Evolutionary conservation across 2,113 vertebrate genomes (phyloP).

Genomic region (Miniopterus natalensis): DNA sequence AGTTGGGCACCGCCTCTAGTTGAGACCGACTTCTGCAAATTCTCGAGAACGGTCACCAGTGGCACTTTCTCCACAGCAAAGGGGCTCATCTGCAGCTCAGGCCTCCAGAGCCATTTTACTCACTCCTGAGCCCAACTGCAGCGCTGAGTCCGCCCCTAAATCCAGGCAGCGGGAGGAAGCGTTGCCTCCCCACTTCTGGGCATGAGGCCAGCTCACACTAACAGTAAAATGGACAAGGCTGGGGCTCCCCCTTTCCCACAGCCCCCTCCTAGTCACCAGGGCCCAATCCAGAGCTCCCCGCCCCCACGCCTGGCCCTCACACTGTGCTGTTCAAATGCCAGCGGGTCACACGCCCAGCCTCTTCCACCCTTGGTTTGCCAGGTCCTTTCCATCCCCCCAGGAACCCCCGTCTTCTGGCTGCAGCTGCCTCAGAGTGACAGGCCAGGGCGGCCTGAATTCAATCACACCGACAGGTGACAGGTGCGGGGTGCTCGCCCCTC

Average conservation of each 20-base stretch:
- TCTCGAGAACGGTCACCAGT: neutral
- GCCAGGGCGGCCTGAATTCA: neutral
- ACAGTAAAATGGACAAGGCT: neutral
- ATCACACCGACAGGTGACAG: accelerated
- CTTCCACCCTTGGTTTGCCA: neutral
- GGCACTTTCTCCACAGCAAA: neutral
- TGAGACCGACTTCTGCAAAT: neutral
- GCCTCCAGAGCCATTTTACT: neutral
- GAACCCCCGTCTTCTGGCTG: neutral
- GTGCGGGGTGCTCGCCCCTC: neutral
- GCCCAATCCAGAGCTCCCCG: neutral
- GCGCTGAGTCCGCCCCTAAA: neutral
- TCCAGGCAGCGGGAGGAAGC: neutral
- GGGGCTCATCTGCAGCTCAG: neutral
- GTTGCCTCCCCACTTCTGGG: neutral
- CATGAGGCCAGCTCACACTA: neutral
- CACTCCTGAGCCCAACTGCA: neutral
- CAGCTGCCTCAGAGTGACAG: neutral
- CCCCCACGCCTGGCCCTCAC: neutral
- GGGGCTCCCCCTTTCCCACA: accelerated
- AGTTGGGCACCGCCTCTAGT: neutral
- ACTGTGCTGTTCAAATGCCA: accelerated
- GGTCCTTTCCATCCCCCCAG: neutral
- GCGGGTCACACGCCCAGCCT: neutral
- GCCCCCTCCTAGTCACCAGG: neutral